Conservation (phyloP, 2,113 vertebrate genomes). For the Ailuropoda melanoleuca region DNA sequence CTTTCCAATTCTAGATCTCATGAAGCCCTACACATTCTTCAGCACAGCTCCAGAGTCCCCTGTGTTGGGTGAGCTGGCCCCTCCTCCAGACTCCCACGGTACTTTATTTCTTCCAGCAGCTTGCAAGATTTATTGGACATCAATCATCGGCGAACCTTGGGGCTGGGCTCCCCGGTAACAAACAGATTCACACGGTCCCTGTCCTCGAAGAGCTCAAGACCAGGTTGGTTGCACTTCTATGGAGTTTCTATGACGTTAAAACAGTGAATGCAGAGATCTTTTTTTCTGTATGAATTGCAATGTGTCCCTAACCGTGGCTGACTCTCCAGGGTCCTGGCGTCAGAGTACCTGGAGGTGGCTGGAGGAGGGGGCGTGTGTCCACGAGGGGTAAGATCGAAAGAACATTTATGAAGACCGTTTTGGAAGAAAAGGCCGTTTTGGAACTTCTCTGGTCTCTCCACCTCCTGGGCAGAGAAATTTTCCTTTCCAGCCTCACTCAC, state of each 20-base stretch:
- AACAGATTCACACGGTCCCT: neutral
- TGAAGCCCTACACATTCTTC: neutral
- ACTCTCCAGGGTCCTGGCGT: neutral
- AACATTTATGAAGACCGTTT: neutral
- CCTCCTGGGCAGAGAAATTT: neutral
- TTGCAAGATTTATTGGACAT: neutral
- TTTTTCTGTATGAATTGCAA: neutral
- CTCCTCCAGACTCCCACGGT: neutral
- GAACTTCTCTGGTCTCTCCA: neutral
- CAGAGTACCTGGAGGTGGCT: neutral
- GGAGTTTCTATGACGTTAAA: neutral
- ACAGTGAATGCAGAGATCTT: neutral
- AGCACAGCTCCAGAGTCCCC: neutral
- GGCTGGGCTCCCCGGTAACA: neutral
- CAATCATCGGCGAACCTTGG: neutral
- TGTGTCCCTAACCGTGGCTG: neutral
- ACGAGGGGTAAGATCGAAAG: neutral
- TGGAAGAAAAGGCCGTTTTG: neutral
- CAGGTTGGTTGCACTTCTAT: neutral
- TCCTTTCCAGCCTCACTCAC: neutral
- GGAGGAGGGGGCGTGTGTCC: neutral
- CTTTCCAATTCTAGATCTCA: conserved; percentile 9
- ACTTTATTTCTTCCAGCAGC: neutral
- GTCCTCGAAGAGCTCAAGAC: neutral
- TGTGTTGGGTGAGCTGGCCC: neutral